phyloP scores from a whole-genome alignment of 2,113 vertebrate species.

The Rafetus swinhoei region DNA sequence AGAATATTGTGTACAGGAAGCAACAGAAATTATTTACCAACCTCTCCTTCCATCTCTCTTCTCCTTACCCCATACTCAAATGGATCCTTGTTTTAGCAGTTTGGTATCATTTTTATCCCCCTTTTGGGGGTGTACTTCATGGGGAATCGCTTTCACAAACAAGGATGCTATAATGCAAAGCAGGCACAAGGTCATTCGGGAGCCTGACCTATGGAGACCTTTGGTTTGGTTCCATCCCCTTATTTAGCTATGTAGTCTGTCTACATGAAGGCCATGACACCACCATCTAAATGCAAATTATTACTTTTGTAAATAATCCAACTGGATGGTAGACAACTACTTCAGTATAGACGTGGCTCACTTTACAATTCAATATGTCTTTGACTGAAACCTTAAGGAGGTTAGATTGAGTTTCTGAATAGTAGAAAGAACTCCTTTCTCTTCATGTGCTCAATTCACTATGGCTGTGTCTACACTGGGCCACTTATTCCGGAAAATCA shows the following conservation, averaged over 20 bases:
- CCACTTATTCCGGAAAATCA: too few relatives aligned
- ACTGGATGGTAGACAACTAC: not conserved
- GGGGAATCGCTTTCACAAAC: not conserved
- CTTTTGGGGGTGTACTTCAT: not conserved
- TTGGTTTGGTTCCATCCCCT: not conserved
- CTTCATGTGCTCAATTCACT: not conserved
- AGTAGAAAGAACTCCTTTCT: fast-evolving
- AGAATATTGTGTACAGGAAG: not conserved
- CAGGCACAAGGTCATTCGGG: not conserved
- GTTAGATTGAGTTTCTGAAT: not conserved
- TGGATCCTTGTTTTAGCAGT: not conserved
- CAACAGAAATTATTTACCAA: not conserved
- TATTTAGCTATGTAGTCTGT: not conserved
- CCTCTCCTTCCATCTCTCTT: not conserved
- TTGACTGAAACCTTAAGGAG: not conserved
- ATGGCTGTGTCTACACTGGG: not conserved
- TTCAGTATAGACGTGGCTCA: not conserved
- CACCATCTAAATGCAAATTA: not conserved
- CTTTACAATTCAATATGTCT: not conserved
- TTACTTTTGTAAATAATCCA: not conserved
- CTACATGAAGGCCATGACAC: not conserved
- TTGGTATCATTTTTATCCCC: not conserved
- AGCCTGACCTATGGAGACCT: not conserved
- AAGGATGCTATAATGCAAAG: not conserved
- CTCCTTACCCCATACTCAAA: not conserved